phyloP scores from a whole-genome alignment of 2,113 vertebrate genomes.

The Lathamus discolor region DNA sequence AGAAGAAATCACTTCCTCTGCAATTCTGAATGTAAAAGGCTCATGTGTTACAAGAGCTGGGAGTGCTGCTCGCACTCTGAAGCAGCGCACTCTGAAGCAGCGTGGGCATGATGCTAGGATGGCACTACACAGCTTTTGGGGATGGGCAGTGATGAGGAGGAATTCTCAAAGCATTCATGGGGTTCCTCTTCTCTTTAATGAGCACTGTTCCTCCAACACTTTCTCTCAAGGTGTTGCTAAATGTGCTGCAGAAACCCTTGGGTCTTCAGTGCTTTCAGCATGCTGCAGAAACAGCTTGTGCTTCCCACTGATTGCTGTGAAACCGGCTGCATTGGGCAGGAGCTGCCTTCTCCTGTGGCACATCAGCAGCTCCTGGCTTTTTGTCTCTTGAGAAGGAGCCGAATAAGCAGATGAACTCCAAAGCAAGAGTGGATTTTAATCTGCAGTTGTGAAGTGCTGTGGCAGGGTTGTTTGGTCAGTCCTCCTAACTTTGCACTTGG shows the following conservation, averaged over 20 bases:
- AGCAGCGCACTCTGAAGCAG: neutral
- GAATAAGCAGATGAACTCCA: conserved; percentile 15
- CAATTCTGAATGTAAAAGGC: conserved; percentile 32
- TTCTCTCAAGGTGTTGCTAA: neutral
- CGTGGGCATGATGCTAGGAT: conserved; percentile 3
- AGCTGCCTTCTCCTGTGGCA: conserved; percentile 3
- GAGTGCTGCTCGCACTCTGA: neutral
- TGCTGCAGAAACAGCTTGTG: conserved; percentile 1
- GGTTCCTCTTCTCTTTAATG: neutral
- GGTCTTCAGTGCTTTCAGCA: neutral
- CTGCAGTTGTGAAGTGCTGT: neutral
- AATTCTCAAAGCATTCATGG: neutral
- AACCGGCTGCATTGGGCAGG: neutral
- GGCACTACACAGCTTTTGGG: neutral
- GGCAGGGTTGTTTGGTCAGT: neutral
- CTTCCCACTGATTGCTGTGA: neutral
- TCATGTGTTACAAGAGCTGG: conserved; percentile 29
- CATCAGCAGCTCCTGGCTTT: conserved; percentile 23
- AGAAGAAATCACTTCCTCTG: neutral
- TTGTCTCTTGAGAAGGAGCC: conserved; percentile 33
- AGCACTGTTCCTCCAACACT: accelerated
- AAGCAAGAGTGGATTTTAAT: neutral
- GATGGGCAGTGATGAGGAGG: neutral
- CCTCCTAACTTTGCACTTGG: neutral
- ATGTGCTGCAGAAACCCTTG: neutral